Conservation (phyloP, 2,888 invertebrate species). For the Ochropleura leucogaster region DNA sequence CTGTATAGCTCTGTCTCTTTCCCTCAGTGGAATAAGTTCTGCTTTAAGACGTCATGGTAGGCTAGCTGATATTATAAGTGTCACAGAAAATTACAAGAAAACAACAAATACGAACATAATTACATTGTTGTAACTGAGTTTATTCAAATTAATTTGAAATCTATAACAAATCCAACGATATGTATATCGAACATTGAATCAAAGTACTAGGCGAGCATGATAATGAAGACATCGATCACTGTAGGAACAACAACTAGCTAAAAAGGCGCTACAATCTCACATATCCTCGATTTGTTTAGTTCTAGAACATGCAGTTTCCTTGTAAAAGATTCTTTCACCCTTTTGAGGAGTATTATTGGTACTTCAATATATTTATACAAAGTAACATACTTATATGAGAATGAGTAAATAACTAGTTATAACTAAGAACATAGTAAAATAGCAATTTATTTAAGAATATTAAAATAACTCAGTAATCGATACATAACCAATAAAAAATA, state of each 20-base stretch:
- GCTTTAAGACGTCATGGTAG: no score
- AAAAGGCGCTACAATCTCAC: neutral
- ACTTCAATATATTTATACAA: no score
- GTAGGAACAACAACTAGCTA: conserved; percentile 61
- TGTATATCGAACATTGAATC: conserved; percentile 2
- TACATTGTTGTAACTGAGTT: neutral
- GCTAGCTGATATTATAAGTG: no score
- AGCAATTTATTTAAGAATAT: no score
- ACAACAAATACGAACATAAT: no score
- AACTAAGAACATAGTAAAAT: no score
- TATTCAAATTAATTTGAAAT: neutral
- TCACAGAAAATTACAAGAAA: no score
- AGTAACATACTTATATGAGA: neutral
- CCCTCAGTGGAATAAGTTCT: no score
- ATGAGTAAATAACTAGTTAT: neutral
- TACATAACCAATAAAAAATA: neutral
- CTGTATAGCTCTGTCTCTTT: no score
- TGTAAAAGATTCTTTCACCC: neutral
- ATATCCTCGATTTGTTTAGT: neutral
- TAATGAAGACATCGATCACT: conserved; percentile 68
- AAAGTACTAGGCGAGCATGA: conserved; percentile 65
- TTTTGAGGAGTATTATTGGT: neutral
- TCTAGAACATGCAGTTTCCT: neutral
- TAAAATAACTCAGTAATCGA: neutral
- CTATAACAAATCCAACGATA: neutral